These are phyloP conservation scores for Zosterops hypoxanthus DNA, from an alignment of 2,113 vertebrate genomes.

Conservation along the genomic window DNA sequence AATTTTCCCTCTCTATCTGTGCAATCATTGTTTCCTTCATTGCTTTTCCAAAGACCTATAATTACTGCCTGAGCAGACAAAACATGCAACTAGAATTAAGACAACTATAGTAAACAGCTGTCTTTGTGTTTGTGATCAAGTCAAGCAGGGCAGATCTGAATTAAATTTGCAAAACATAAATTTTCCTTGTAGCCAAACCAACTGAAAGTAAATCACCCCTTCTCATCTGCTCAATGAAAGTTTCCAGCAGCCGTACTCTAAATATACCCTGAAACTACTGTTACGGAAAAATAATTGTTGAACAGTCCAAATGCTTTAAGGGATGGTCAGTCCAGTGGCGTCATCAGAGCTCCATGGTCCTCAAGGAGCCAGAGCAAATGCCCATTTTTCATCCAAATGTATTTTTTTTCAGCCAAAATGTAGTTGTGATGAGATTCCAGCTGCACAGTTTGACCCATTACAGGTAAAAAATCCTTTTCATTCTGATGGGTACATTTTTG, in stretches of 20 bases:
- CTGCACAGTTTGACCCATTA: neutral
- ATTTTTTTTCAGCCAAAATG: neutral
- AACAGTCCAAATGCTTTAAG: conserved; percentile 6
- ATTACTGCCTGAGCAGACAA: conserved; percentile 71
- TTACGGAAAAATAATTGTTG: neutral
- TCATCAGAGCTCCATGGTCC: neutral
- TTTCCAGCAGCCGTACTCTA: conserved; percentile 6
- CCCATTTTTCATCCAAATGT: neutral
- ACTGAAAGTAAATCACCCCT: conserved; percentile 45
- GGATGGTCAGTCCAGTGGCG: neutral
- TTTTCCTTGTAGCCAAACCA: conserved; percentile 65
- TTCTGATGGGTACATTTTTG: neutral
- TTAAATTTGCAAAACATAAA: conserved; percentile 67
- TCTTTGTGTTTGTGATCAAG: conserved; percentile 67
- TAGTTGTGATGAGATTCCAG: neutral
- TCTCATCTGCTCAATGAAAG: conserved; percentile 45
- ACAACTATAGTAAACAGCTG: conserved; percentile 61
- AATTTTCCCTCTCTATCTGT: conserved; percentile 28
- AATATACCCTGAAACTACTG: conserved; percentile 26
- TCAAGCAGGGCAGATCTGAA: conserved; percentile 67
- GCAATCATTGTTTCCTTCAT: conserved; percentile 52
- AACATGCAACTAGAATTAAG: conserved; percentile 57
- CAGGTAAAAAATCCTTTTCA: neutral
- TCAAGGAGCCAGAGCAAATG: neutral
- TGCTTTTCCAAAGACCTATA: conserved; percentile 57